Evolutionary conservation across 2,888 invertebrate species (phyloP).

Genomic region (Hirtodrosophila trivittata): DNA sequence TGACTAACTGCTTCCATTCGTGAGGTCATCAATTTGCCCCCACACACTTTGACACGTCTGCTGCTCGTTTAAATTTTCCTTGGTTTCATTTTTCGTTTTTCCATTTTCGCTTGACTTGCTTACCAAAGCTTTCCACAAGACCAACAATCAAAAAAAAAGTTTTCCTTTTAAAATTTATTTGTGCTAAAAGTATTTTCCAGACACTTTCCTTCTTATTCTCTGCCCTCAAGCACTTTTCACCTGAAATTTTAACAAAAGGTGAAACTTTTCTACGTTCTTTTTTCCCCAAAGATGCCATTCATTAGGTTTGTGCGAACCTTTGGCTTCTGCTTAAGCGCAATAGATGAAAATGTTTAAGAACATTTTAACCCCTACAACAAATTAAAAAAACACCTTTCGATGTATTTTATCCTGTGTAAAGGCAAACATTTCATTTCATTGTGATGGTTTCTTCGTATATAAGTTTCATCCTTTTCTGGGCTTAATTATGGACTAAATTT

Average conservation of each 20-base stretch:
- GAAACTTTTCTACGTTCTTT: background rate
- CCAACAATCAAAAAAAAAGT: too few species aligned
- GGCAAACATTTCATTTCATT: background rate
- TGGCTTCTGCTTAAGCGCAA: background rate
- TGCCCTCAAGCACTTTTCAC: background rate
- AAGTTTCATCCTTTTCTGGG: background rate
- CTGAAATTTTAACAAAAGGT: background rate
- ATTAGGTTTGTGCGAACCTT: background rate
- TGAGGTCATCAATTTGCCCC: background rate
- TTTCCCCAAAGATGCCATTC: background rate
- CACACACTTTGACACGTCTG: background rate
- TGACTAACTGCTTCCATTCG: background rate
- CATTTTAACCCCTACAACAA: background rate
- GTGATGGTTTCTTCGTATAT: background rate
- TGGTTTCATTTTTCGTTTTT: too few species aligned
- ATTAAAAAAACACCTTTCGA: background rate
- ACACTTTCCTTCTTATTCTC: too few species aligned
- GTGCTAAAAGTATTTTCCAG: too few species aligned
- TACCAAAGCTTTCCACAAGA: too few species aligned
- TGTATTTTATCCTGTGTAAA: background rate
- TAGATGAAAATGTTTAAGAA: background rate
- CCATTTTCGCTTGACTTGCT: too few species aligned
- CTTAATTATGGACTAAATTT: conserved; percentile 18
- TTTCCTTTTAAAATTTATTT: too few species aligned
- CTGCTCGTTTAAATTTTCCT: background rate